A percentile compares a stretch with the other conserved stretches of the same genome.
Conservation (phyloP, 2,888 invertebrate genomes). For the Diogma glabrata region DNA sequence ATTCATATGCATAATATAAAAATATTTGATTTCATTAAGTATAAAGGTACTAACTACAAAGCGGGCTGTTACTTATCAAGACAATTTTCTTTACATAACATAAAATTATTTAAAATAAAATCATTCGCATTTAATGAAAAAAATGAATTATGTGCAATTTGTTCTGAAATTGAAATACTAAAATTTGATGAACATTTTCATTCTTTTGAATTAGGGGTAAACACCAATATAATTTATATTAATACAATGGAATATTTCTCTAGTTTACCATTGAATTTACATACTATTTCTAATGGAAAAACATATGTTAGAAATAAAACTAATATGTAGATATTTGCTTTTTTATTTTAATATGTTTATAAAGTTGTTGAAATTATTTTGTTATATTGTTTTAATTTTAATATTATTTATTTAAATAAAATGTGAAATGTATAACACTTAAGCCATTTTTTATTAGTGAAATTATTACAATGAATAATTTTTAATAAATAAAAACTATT, state of each 20-base stretch:
- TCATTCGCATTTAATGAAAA: background rate
- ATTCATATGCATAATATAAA: background rate
- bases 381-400: too few relatives aligned
- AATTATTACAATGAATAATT: too few relatives aligned
- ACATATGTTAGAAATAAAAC: too few relatives aligned
- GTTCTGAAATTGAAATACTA: background rate
- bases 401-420: too few relatives aligned
- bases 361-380: too few relatives aligned
- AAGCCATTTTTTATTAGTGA: too few relatives aligned
- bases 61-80: background rate
- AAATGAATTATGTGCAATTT: background rate
- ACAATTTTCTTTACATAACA: background rate
- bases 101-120: background rate
- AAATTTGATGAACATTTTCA: constrained; percentile 2
- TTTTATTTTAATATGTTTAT: too few relatives aligned
- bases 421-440: too few relatives aligned
- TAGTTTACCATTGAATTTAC: background rate
- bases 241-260: background rate
- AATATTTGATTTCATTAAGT: background rate
- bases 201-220: background rate
- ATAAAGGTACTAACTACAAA: background rate
- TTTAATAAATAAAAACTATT: too few relatives aligned
- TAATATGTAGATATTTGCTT: too few relatives aligned
- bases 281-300: too few relatives aligned
- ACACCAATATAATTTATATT: background rate